Evolutionary conservation across 1,140 invertebrate species (phyloP).

Genomic region (Rhysida immarginata): DNA sequence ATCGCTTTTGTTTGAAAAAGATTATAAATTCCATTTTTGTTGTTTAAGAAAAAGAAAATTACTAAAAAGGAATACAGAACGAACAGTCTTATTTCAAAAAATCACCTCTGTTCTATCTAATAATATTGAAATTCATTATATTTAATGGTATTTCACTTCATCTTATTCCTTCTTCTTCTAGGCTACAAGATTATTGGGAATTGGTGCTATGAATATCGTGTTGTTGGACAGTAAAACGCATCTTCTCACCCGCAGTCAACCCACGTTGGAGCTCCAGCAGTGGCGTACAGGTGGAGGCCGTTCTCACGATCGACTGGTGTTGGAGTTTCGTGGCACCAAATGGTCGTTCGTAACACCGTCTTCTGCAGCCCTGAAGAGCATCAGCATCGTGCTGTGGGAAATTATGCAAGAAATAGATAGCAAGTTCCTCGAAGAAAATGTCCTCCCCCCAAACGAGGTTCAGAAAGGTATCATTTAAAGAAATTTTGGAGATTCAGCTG

Average conservation of each 20-base stretch:
- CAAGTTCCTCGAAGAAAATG: slow-evolving; percentile 34
- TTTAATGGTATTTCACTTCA: too few relatives aligned
- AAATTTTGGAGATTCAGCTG: too few relatives aligned
- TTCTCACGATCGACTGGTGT: slow-evolving; percentile 43
- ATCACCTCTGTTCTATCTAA: too few relatives aligned
- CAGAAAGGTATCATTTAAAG: not conserved
- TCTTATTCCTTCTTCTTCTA: slow-evolving; percentile 26
- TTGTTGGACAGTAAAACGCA: slow-evolving; percentile 48
- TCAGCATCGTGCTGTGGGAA: slow-evolving; percentile 39
- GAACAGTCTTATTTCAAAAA: too few relatives aligned
- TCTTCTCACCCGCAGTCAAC: slow-evolving; percentile 40
- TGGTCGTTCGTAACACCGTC: slow-evolving; percentile 38
- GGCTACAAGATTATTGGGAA: slow-evolving; percentile 44
- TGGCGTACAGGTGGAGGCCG: slow-evolving; percentile 47
- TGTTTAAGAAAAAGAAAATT: too few relatives aligned
- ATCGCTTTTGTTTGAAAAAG: too few relatives aligned
- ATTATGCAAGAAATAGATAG: slow-evolving; percentile 35
- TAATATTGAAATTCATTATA: too few relatives aligned
- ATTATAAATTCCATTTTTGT: too few relatives aligned
- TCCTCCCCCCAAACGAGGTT: slow-evolving; percentile 21
- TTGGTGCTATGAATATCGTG: slow-evolving; percentile 42
- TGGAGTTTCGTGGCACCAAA: slow-evolving; percentile 48
- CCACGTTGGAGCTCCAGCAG: slow-evolving; percentile 44
- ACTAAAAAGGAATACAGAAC: too few relatives aligned
- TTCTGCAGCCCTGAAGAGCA: slow-evolving; percentile 32